These are phyloP conservation scores for Nomada goodeniana DNA, from an alignment of 2,888 invertebrate species.

Conservation along the genomic window DNA sequence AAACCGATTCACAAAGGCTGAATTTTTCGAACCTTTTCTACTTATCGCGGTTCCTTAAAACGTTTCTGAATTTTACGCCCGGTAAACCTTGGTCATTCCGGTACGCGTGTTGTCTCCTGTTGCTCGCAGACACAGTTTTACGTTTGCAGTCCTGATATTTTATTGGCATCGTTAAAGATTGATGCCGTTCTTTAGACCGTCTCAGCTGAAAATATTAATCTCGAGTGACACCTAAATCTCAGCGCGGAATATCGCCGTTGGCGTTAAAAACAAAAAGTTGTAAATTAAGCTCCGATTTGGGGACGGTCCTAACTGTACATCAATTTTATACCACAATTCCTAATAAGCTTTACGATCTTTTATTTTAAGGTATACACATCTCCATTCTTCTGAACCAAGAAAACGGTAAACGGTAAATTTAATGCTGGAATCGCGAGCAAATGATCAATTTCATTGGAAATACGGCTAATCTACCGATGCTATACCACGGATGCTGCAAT, in stretches of 20 bases:
- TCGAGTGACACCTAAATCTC: background rate
- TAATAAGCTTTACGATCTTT: background rate
- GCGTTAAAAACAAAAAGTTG: background rate
- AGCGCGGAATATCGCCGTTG: background rate
- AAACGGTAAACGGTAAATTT: constrained; percentile 6
- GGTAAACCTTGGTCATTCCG: constrained; percentile 16
- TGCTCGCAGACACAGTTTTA: background rate
- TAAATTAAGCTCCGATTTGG: background rate
- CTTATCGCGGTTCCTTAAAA: constrained; percentile 31
- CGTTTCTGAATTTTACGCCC: constrained; percentile 17
- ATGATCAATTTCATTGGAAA: constrained; percentile 51
- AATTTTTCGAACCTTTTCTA: background rate
- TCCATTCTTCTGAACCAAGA: too few relatives aligned
- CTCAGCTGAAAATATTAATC: background rate
- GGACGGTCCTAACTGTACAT: background rate
- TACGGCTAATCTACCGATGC: constrained; percentile 54
- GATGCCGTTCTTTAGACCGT: background rate
- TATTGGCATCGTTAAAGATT: background rate
- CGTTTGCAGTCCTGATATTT: background rate
- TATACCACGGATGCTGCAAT: constrained; percentile 41
- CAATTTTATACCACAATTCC: background rate
- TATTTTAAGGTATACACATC: too few relatives aligned
- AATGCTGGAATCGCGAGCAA: constrained; percentile 1
- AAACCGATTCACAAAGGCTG: background rate
- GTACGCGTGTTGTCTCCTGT: background rate